Evolutionary conservation across 2,113 vertebrate genomes (phyloP), one percentile per base, ranked within the genome.

Genomic region (Pedetes capensis): DNA sequence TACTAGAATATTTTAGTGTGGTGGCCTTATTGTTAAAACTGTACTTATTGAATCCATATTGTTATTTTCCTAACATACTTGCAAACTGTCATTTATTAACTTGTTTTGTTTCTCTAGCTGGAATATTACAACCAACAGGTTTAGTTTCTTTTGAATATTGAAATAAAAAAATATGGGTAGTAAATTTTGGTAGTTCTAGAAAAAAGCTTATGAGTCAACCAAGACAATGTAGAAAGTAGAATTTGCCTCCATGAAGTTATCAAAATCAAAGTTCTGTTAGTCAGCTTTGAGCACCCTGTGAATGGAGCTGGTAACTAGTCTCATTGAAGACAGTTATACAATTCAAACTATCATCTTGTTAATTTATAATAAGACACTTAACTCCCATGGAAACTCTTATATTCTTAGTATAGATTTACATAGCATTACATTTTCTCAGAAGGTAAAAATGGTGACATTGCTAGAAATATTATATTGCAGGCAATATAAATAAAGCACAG

Each of bases 341-440:
- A 85, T 55, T 2, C 55, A 76, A 75, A 47, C 25, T 90, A 3
- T 61, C 39, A 68, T 53, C 34, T 51, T 86, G 61, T 57, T 17
- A 92, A 44, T 78, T 92, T 92, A 64, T 61, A n/a, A n/a, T n/a
- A 83, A 44, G 53, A 89, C 27, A 61, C 0, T 44, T 49, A 75
- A 32, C 25, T 89, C 27, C 83, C 42, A n/a, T 34, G 34, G 51
- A 14, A 32, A 64, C 1, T 32, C 11, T 63, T 76, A 37, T 66
- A 49, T 76, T 17, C n/a, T 68, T 20, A 57, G 57, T 55, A 71
- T 78, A 91, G 39, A 83, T 71, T 91, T 89, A 51, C 0, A 29
- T 79, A 82, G 91, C 27, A 59, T 69, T 95, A 82, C 32, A 85
- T 93, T 88, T 95, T 91, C 23, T 82, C 20, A 64, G 23, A 20